phyloP scores from a whole-genome alignment of 2,888 invertebrate species.

The Synanthedon tipuliformis region DNA sequence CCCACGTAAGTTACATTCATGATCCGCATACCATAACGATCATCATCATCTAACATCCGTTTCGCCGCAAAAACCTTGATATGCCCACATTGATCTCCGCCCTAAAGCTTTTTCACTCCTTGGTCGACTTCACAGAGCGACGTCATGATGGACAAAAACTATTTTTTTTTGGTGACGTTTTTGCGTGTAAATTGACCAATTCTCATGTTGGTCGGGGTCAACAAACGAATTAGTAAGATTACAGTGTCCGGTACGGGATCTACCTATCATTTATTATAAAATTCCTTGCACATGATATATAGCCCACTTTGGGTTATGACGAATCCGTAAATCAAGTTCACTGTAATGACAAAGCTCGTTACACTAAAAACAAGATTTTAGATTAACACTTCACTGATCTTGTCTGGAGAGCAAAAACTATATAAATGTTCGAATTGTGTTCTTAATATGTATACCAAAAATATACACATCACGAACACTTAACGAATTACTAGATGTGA shows the following conservation, averaged over 20 bases:
- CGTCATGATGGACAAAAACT: background rate
- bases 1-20: conserved; percentile 72
- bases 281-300: conserved; percentile 17
- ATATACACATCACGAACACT: too few species aligned
- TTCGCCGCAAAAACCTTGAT: background rate
- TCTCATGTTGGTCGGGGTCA: conserved; percentile 31
- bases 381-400: too few species aligned
- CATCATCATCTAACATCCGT: background rate
- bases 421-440: too few species aligned
- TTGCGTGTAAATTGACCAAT: conserved; percentile 24
- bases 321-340: background rate
- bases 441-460: too few species aligned
- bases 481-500: too few species aligned
- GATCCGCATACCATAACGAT: conserved; percentile 1
- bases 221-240: conserved; percentile 30
- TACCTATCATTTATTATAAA: conserved; percentile 18
- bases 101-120: conserved; percentile 8
- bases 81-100: conserved; percentile 1
- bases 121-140: conserved; percentile 8
- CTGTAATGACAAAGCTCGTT: background rate
- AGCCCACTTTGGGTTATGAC: conserved; percentile 11
- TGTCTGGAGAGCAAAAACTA: too few species aligned
- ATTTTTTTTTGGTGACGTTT: conserved; percentile 11
- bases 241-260: conserved; percentile 36
- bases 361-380: background rate